Base-by-base conservation (phyloP, 2,888 invertebrate species). In the Julus scandinavius region DNA sequence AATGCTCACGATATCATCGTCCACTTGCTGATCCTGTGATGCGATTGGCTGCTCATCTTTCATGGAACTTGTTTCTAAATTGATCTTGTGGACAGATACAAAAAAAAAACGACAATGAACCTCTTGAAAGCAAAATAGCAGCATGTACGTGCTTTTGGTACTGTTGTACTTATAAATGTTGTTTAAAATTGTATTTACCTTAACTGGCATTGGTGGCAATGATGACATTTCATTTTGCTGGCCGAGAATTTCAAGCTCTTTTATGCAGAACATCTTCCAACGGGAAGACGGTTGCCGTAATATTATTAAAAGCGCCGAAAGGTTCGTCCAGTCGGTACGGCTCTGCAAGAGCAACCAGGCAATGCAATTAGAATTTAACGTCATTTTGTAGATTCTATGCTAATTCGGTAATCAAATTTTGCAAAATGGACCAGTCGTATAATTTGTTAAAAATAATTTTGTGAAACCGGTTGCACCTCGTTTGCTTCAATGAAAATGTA, bases 211-310 rank as follows among this genome's bases (percentile, higher is more conserved):
- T 6, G 80, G 80, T 80, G 80, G 80, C 38, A 80, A 38, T 6
- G 13, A 11, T 29, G 38, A 20, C 9, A 38, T 38, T 38, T 80
- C 80, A 38, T 80, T 80, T 80, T 80, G 80, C 15, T 85, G 50
- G 4, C 85, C 85, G 50, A 49, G 45, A 85, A 85, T 50, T 45
- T 85, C 85, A 0, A 85, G 85, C 50, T 85, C 85, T 29, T 85
- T 85, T 9, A 85, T 85, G 49, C 85, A 45, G 41, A 85, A 85
- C 50, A 85, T 85, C 11, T 85, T 85, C 85, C 85, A 85, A n/a
- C 49, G 49, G 5, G 85, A 85, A 5, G 85, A 85, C 5, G 85
- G 85, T 45, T 85, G 85, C 17, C 85, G 45, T 20, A 85, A 45
- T 49, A 85, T 45, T 29, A 85, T 20, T 49, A 85, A 45, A 11